Base-by-base conservation (phyloP, 2,888 invertebrate species). In the Pandemis heparana region DNA sequence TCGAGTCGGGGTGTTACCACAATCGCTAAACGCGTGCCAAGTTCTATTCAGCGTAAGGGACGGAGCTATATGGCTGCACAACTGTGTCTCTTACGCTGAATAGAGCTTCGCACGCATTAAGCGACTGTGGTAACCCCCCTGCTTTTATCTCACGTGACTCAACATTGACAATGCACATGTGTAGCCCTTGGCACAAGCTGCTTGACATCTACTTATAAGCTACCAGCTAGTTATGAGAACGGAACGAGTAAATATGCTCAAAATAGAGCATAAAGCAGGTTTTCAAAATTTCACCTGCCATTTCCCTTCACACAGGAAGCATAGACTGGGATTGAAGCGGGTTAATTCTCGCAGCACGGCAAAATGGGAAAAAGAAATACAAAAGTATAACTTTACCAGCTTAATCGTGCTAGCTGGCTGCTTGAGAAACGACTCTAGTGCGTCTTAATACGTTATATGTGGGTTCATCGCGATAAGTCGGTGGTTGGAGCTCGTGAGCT, bases 281-380 rank as follows among this genome's bases (percentile, higher is more conserved):
- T 70, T 72, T 73, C 68, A 69, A 65, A 72, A 72, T 75, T 75
- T 77, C 75, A 73, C 75, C 76, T 76, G 72, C 77, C 73, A 78
- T 84, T 86, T 85, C 86, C 81, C 85, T 84, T 80, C 83, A 82
- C 82, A 80, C 83, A 82, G 85, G 87, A 83, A 83, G 82, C 80
- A 85, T 86, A 88, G 85, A 85, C 87, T 85, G 80, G 83, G 89
- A 90, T 90, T 89, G 88, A 86, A 89, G 87, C 89, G 87, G 87
- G 87, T 87, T 88, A 89, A 91, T 89, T 89, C 87, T 88, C 86
- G 88, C 81, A 81, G 86, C 82, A 79, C 81, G 83, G 85, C 85
- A 86, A 90, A 89, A 87, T 85, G 83, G 81, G 84, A 80, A 90
- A 91, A 90, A 92, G 87, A 88, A 92, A 90, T 89, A 91, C 90